These are phyloP conservation scores for Molossus molossus DNA, from an alignment of 2,797 vertebrate species.

Conservation along the genomic window DNA sequence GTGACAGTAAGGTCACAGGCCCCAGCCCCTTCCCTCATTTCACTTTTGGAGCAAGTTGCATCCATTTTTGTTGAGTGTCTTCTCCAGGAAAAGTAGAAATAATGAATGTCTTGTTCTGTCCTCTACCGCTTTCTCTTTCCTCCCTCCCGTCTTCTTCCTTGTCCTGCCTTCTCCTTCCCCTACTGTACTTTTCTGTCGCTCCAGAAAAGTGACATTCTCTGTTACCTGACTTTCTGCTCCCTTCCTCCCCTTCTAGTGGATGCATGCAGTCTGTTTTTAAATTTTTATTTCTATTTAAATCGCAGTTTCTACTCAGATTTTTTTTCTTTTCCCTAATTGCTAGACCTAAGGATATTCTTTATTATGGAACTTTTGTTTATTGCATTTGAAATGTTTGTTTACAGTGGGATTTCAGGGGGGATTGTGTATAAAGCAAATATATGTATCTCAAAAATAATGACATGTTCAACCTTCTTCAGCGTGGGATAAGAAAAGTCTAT, in stretches of 20 bases:
- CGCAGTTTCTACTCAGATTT: constrained; percentile 65
- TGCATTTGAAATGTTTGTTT: constrained; percentile 77
- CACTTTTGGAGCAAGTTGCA: constrained; percentile 57
- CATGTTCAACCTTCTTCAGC: constrained; percentile 66
- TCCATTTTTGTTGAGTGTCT: constrained; percentile 36
- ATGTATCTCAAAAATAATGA: constrained; percentile 69
- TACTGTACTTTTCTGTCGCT: neutral
- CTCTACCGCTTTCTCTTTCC: neutral
- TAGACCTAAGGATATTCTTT: constrained; percentile 73
- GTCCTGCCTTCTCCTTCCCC: neutral
- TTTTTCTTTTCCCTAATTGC: constrained; percentile 65
- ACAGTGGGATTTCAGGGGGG: constrained; percentile 66
- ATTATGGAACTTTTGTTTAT: constrained; percentile 71
- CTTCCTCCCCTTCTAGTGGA: neutral
- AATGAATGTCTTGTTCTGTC: constrained; percentile 34
- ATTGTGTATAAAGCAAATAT: constrained; percentile 74
- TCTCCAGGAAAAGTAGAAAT: constrained; percentile 69
- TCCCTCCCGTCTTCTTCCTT: neutral
- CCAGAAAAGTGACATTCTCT: neutral
- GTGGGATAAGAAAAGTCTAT: constrained; percentile 73
- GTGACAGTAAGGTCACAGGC: neutral
- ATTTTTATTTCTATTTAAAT: constrained; percentile 71
- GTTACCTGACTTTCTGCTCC: neutral
- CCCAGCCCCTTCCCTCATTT: neutral
- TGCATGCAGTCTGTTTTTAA: constrained; percentile 69